Evolutionary conservation across 2,888 invertebrate species (phyloP), one percentile per base, ranked within the genome.

Genomic region (Autographa pulchrina): DNA sequence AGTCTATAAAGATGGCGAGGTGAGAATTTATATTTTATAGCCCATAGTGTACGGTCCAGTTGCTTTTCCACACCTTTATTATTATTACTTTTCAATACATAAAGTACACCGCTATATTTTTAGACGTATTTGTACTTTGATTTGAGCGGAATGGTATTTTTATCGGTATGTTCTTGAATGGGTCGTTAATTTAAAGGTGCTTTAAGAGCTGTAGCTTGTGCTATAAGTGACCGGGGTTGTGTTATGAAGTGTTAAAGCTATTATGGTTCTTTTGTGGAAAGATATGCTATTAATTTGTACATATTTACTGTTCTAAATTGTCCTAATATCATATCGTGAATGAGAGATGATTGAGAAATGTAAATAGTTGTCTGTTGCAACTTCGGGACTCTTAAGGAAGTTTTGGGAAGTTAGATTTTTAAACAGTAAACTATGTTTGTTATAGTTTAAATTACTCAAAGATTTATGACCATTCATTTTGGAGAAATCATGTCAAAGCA

Each of bases 11-110:
- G 70, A 18, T 32, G 58, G 25, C 18, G 63, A 9, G 56, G 5
- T 2, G 43, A 20, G 63, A 67, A 75, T 75, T 75, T 20, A 74
- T 74, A 77, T 78, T 81, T 82, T 82, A 82, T 78, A 63, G 70
- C 52, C 66, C 43, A 59, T 76, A 16, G 48, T 16, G n/a, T 60
- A 54, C 68, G 75, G 62, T 78, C 68, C 69, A 67, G 65, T 68
- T 41, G 32, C 52, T 16, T 62, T 62, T 67, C 32, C 48, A 56
- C 14, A 56, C 31, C 20, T 77, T 77, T 75, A 78, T 65, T 72
- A 41, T 69, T 69, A 83, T 78, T 62, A 64, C 16, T 64, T 75
- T 77, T 70, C 67, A 69, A 70, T 74, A 70, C 62, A 38, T 72
- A 38, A 64, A 64, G 32, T 68, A 8, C 59, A 52, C n/a, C 16